Percentiles rank a stretch among this genome's conserved stretches.
These are phyloP conservation scores for Phalera bucephala DNA, from an alignment of 2,888 invertebrate genomes.

Conservation along the genomic window DNA sequence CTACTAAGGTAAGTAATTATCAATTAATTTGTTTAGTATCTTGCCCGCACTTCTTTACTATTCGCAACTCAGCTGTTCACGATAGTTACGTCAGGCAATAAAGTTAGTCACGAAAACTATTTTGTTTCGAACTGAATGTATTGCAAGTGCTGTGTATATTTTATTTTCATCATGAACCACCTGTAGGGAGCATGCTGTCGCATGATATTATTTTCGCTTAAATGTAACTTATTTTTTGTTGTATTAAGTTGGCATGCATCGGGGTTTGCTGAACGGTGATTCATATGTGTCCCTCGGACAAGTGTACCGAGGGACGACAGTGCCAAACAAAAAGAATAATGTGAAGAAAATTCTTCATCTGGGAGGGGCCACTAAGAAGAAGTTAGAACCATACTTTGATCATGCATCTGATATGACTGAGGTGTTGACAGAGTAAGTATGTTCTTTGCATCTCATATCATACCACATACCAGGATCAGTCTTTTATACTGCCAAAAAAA, in stretches of 20 bases:
- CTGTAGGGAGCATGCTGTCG: conserved; percentile 12
- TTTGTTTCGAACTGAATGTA: conserved; percentile 21
- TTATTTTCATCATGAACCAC: conserved; percentile 1
- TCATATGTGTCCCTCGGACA: conserved; percentile 85
- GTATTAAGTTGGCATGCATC: conserved; percentile 83
- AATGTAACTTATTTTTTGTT: conserved; percentile 45
- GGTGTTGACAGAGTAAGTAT: conserved; percentile 44
- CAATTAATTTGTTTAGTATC: not conserved
- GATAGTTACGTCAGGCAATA: conserved; percentile 25
- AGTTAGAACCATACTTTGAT: conserved; percentile 43
- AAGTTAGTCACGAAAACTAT: conserved; percentile 33
- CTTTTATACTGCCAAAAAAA: no score
- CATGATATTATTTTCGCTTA: conserved; percentile 29
- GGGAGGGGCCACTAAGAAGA: conserved; percentile 63
- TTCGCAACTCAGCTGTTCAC: conserved; percentile 34
- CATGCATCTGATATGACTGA: conserved; percentile 30
- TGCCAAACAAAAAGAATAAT: conserved; percentile 75
- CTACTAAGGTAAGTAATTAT: conserved; percentile 21
- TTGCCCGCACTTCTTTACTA: conserved; percentile 7
- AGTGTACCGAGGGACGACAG: conserved; percentile 85
- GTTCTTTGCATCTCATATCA: conserved; percentile 7
- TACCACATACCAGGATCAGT: no score
- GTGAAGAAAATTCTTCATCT: conserved; percentile 84
- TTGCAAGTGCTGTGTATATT: conserved; percentile 4
- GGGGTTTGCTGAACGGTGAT: conserved; percentile 82